Evolutionary conservation across 1,140 invertebrate genomes (phyloP), one percentile per base, ranked within the genome.

Genomic region (Sitophilus oryzae): DNA sequence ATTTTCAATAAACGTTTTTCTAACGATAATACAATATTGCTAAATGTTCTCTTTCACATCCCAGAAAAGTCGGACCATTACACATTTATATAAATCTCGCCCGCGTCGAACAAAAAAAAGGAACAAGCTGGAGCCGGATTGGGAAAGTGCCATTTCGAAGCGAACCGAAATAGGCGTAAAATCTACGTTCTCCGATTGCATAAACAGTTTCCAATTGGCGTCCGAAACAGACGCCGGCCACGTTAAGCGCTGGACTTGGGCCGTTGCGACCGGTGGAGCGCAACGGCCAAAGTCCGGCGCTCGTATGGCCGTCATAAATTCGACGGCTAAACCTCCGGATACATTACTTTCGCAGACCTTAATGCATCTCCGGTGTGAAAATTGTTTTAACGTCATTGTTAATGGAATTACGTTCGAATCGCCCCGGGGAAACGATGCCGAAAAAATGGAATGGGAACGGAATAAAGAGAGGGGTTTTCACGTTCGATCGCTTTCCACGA

Each of bases 191-290:
- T 35, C 56, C 50, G 51, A 61, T 61, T 61, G 56, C 56, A 61
- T 61, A 61, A 61, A 61, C 59, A 61, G 56, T 61, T 58, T 61
- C 59, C 59, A 61, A 61, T 61, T 57, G 59, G 47, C 51, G 47
- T 58, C 56, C 51, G 53, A 54, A 61, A 58, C 59, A 50, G 57
- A 58, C 58, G 37, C 57, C 57, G 20, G 48, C 47, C 56, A 35
- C 56, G 54, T 61, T 58, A 61, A 54, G 46, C 47, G 51, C 55
- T 56, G 46, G 54, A 61, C 41, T 61, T 61, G 16, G 46, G 49
- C 40, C 59, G 52, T 60, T 60, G 35, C 42, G 47, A 34, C 49
- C 56, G 56, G 57, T 61, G 56, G 43, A 55, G 51, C 52, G n/a
- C n/a, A n/a, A 48, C 46, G 50, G 53, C 56, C 59, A 56, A 58